Evolutionary conservation across 2,113 vertebrate genomes (phyloP), one percentile per base, ranked within the genome.

Genomic region (Cyanoliseus patagonus): DNA sequence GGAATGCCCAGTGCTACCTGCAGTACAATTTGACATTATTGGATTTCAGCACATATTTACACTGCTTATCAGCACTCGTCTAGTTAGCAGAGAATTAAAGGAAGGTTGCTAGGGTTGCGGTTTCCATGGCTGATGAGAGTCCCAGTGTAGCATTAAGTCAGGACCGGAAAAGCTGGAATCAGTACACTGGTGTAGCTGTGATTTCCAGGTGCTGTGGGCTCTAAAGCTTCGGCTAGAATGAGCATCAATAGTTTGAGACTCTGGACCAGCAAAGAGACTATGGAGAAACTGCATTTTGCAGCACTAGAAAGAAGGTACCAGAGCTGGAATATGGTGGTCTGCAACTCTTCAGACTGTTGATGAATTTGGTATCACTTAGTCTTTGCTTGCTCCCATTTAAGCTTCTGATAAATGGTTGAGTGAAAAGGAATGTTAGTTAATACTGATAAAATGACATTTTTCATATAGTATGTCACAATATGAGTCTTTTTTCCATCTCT

Each of bases 71-170:
- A 94, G 86, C 61, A 33, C 61, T 84, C 42, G 61, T 94, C 90
- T 84, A 5, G 69, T 52, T 59, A 78, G 86, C 83, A 90, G 73
- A 91, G 94, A 76, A 91, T 94, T 39, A 35, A 64, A 86, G 86
- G 77, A 30, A 95, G 66, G 76, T 88, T 95, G 72, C 79, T 93
- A 82, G 84, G 83, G 79, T 72, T 86, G 68, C 86, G 51, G 68
- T 72, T 94, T 84, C 95, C 66, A 78, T 75, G 95, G 88, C 73
- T 83, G 66, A 9, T 35, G 83, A 86, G 64, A 95, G 79, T 55
- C 86, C 46, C 59, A 20, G 52, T 1, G 11, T 35, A 78, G 19
- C 31, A 13, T 35, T 52, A 77, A 75, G 62, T 30, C 51, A 37
- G 79, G 51, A 7, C 51, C 49, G 57, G 86, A 53, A 68, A 13